Conservation (phyloP, 2,113 vertebrate species). For the Platanista minor region DNA sequence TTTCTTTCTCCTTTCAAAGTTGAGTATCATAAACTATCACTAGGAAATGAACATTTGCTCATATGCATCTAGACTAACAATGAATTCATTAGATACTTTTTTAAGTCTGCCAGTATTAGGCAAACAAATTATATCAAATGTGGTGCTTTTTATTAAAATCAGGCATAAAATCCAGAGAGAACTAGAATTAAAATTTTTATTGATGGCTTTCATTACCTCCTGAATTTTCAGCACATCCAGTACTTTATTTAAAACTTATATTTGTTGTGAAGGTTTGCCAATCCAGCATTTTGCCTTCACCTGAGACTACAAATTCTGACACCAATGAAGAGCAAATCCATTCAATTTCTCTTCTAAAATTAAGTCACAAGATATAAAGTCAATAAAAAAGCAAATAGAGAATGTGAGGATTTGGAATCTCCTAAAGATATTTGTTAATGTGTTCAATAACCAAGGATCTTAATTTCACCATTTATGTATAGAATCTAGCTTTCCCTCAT, state of each 20-base stretch:
- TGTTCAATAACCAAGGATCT: not conserved
- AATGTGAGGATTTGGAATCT: not conserved
- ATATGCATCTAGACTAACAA: not conserved
- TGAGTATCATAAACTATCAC: not conserved
- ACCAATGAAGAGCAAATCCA: not conserved
- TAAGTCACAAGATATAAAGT: not conserved
- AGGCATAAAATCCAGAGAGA: conserved; percentile 15
- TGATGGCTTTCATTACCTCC: conserved; percentile 14
- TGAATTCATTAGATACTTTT: conserved; percentile 10
- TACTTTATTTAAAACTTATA: not conserved
- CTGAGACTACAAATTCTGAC: not conserved
- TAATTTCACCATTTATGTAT: not conserved
- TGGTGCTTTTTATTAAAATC: not conserved
- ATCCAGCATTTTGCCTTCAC: not conserved
- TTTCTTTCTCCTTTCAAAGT: not conserved
- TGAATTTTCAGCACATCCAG: conserved; percentile 36
- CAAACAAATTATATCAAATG: conserved; percentile 22
- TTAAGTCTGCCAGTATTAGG: not conserved
- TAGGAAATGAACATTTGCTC: not conserved
- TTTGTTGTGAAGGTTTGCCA: not conserved
- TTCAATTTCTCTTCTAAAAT: not conserved
- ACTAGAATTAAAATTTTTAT: not conserved
- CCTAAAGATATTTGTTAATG: not conserved
- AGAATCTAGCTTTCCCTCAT: not conserved
- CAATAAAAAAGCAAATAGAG: not conserved